Evolutionary conservation across 2,888 invertebrate genomes (phyloP), one percentile per base, ranked within the genome.

Genomic region (Epicampocera succincta): DNA sequence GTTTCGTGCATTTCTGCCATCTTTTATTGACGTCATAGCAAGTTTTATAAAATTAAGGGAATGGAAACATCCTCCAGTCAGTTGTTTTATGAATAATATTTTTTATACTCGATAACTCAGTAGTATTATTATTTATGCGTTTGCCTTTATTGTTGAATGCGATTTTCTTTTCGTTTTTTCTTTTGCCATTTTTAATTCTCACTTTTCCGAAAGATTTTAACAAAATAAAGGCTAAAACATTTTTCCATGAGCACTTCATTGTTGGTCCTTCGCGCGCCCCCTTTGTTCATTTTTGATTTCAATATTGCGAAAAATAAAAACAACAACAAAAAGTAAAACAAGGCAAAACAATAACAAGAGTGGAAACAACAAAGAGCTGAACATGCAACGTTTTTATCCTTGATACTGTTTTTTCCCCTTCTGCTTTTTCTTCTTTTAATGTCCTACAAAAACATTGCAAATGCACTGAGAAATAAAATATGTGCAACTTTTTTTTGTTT

Each of bases 371-470:
- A 61, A 76, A 61, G 21, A 12, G 19, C 13, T 44, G 44, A 38
- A 15, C 44, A 42, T 19, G 42, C 66, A 48, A 48, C 25, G 19
- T 21, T 38, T 21, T 2, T 50, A 68, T 42, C 60, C 52, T 76
- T 76, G 61, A 60, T 44, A 54, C 17, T 46, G 15, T 61, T 68
- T 48, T 50, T 44, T 33, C 8, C 5, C 5, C 25, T 5, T n/a
- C n/a, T n/a, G n/a, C n/a, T n/a, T n/a, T 33, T 33, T 33, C 5
- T 33, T 33, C 33, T 33, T 8, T 54, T 17, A 12, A 66, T 50
- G 13, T 68, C 60, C 33, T 40, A 9, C 25, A 15, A 21, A 15
- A n/a, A 52, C 50, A 68, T 75, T 21, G 52, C 61, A 54, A 9
- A 19, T 33, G 33, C 33, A 44, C 68, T 50, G 3, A 52, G 42